phyloP scores from a whole-genome alignment of 2,888 invertebrate genomes.

The Elmis aenea region DNA sequence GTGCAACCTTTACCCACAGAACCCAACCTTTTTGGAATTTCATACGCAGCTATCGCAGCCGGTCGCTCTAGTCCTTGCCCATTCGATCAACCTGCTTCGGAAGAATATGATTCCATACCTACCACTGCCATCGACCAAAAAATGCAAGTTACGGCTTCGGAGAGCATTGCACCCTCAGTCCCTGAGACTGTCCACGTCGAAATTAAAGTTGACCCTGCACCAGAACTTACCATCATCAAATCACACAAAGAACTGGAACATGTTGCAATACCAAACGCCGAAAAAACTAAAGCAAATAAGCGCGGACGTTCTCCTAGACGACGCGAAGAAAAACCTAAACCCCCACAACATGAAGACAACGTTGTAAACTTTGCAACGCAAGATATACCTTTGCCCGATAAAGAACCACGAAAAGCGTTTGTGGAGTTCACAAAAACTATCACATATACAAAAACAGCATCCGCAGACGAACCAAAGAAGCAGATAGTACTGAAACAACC shows the following conservation, averaged over 20 bases:
- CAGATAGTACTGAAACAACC: constrained; percentile 13
- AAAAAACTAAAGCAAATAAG: constrained; percentile 43
- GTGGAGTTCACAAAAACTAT: constrained; percentile 7
- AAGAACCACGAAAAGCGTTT: constrained; percentile 2
- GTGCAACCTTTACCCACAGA: constrained; percentile 50
- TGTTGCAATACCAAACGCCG: constrained; percentile 17
- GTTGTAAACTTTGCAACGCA: neutral
- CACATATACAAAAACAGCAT: constrained; percentile 8
- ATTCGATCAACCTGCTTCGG: constrained; percentile 22
- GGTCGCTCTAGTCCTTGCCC: constrained; percentile 49
- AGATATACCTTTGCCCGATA: neutral
- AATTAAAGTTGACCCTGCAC: constrained; percentile 9
- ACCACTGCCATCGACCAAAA: constrained; percentile 9
- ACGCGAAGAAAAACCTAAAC: constrained; percentile 32
- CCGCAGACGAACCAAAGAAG: constrained; percentile 1
- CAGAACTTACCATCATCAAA: constrained; percentile 10
- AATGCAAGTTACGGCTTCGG: constrained; percentile 8
- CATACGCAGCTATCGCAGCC: constrained; percentile 69
- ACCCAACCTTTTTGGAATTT: constrained; percentile 48
- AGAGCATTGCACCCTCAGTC: constrained; percentile 20
- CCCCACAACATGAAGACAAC: constrained; percentile 7
- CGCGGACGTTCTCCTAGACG: constrained; percentile 53
- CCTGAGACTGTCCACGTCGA: constrained; percentile 27
- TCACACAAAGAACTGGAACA: constrained; percentile 14
- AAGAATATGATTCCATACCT: constrained; percentile 20